Conservation (phyloP, 2,888 invertebrate species). For the Tanytarsus gracilentus region DNA sequence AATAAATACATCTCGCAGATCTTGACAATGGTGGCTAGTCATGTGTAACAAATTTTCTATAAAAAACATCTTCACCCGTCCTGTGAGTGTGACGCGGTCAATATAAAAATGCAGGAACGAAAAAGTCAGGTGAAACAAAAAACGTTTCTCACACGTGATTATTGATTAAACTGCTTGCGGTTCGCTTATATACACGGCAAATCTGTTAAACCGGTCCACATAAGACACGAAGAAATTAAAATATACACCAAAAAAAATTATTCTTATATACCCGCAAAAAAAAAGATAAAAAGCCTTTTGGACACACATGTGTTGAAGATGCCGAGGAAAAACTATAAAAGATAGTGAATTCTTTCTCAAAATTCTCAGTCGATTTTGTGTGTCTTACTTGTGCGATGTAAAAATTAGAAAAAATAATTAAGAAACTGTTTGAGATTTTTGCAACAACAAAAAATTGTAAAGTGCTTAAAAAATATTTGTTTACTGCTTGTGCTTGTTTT, state of each 20-base stretch:
- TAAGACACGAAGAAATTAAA: background rate
- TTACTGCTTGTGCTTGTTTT: background rate
- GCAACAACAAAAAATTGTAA: no score
- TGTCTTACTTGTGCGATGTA: no score
- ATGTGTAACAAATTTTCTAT: no score
- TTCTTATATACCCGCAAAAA: background rate
- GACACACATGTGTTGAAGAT: background rate
- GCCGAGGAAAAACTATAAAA: background rate
- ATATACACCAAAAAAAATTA: background rate
- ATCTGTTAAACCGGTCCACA: background rate
- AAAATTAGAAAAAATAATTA: no score
- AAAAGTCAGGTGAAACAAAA: no score
- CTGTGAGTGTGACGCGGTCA: no score
- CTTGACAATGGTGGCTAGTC: no score
- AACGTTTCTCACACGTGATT: conserved; percentile 3
- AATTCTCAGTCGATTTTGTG: background rate
- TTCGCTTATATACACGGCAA: background rate
- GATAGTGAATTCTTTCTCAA: background rate
- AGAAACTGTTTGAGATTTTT: no score
- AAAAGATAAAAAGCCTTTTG: background rate
- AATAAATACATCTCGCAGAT: no score
- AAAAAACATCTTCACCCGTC: no score
- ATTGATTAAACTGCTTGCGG: no score
- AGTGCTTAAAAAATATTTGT: background rate
- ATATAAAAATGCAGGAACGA: no score